Base-by-base conservation (phyloP, 2,797 vertebrate genomes). In the Capromys pilorides region DNA sequence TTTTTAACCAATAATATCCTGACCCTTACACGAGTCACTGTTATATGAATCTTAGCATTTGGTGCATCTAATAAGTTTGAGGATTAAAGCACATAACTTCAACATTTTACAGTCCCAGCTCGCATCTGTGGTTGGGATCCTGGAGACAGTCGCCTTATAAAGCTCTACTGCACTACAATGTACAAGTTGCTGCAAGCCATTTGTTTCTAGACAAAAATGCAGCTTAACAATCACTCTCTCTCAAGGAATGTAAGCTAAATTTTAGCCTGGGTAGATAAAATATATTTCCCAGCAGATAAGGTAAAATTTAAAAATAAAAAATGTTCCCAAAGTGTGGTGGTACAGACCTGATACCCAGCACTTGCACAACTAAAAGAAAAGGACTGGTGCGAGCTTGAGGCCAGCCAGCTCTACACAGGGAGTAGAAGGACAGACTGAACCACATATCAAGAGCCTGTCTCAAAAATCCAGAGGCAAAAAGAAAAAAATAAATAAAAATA, bases 281-380 rank as follows among this genome's bases (percentile, higher is more conserved):
- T 75, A 77, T 54, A 93, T n/a, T 89, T 91, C 6, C 82, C 71
- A 86, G 26, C 66, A 79, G 11, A 51, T 36, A 86, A 8, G 18
- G 31, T 36, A 96, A 94, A 95, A 84, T 96, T 87, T 18, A 66
- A 91, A 96, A 62, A 81, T 49, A 49, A 90, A 97, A 90, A 75
- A n/a, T 80, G 41, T 10, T 28, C 71, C 71, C 39, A 75, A 45
- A 75, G 36, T 6, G 12, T 75, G 36, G 71, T 75, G 39, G 22
- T 26, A 41, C 13, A 28, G 1, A 26, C 39, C 39, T 41, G 24
- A 26, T 26, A 75, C 39, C 9, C 5, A 13, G 71, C 24, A 73
- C 36, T 41, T 10, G 7, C 12, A 12, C 4, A 12, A 26, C 39
- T 45, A 28, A 75, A 6, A 41, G 3, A 45, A 12, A 36, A 41